Base-by-base conservation (phyloP, 37 sponge, comb jelly and placozoan species). In the Geodia barretti region DNA sequence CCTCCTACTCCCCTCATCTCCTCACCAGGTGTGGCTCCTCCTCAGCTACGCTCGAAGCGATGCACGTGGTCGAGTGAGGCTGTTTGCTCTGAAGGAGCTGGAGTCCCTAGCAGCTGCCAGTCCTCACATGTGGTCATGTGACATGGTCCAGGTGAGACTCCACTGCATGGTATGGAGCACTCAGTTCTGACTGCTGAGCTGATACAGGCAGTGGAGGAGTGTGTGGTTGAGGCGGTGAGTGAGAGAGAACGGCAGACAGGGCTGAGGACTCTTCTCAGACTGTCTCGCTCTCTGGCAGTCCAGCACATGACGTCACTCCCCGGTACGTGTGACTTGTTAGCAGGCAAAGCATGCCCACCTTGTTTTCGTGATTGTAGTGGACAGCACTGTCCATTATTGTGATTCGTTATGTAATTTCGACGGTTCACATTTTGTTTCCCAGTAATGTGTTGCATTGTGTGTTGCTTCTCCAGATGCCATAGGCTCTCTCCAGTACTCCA, bases 111-210 rank as follows among this genome's bases (percentile, higher is more conserved):
- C 86, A 0, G 36, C 30, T 33, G 21, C 73, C n/a, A 54, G 83
- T 17, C 88, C 95, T 32, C 95, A 94, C 47, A 60, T 77, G 25
- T 94, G 92, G 92, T 77, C 86, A 1, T 70, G 74, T 40, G 82
- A 84, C 20, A 77, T 73, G 62, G 69, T 90, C 1, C 64, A 89
- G 42, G 93, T 92, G 64, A 65, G 78, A 26, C 26, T 34, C 23
- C 4, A 1, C 20, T 59, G 60, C 60, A 59, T 20, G 20, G 60
- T 59, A 59, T 20, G 20, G 20, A 59, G 19, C 20, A n/a, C n/a
- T n/a, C n/a, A n/a, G n/a, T n/a, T n/a, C 21, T 3, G 70, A 28
- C 26, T 2, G 64, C 3, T 62, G 64, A 5, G 8, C 26, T 58
- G 60, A 64, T 64, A 4, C 30, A 64, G 30, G 65, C 29, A 23